Evolutionary conservation across 2,888 invertebrate genomes (phyloP), one percentile per base, ranked within the genome.

Genomic region (Litoditis marina): DNA sequence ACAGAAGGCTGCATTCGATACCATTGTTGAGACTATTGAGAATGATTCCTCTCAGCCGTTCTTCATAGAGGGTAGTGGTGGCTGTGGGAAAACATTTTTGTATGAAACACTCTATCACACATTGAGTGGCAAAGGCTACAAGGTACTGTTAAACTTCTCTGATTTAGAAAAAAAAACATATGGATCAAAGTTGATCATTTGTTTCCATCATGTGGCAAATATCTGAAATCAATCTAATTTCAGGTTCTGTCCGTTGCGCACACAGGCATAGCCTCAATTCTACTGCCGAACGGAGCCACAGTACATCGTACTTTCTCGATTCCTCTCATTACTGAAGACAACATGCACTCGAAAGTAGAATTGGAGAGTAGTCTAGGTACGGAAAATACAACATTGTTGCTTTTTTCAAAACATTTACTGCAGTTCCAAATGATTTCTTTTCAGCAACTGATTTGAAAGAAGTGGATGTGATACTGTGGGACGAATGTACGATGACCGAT

Each of bases 11-110:
- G n/a, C n/a, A n/a, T n/a, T n/a, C n/a, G n/a, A n/a, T n/a, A n/a
- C n/a, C n/a, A n/a, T n/a, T n/a, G n/a, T n/a, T n/a, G n/a, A n/a
- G n/a, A n/a, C n/a, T n/a, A n/a, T n/a, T n/a, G n/a, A n/a, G n/a
- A n/a, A n/a, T n/a, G 31, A 39, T 22, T 27, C 13, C n/a, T 6
- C 39, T 6, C 47, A 28, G n/a, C 34, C 44, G 8, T 30, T 59
- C 30, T 60, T 52, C 19, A 28, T 65, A 2, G 51, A 51, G 22
- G 65, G 60, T 5, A 36, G 46, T 16, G 65, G 56, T 25, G 65
- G 65, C n/a, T 56, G 55, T 5, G 60, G 65, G 1, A 60, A 65
- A 19, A 65, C 60, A 0, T 60, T 60, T 30, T 30, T 50, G 13
- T 60, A 60, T 31, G 47, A 50, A 13, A 30, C 60, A 3, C 34